Evolutionary conservation across 2,888 invertebrate genomes (phyloP).

Genomic region (Tortricodes alternella): DNA sequence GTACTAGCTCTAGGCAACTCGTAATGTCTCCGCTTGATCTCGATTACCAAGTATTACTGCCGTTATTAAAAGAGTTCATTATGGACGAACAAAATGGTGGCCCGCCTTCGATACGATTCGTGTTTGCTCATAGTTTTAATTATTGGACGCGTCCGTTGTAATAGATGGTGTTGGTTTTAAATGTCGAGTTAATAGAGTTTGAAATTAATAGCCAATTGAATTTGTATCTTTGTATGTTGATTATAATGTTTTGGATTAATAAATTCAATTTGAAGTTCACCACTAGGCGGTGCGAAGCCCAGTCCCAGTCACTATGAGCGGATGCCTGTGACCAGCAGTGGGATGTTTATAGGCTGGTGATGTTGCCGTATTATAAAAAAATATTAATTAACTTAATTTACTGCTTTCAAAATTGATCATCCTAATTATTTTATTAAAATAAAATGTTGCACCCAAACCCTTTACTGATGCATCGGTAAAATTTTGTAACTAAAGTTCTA

Average conservation of each 20-base stretch:
- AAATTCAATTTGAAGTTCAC: neutral
- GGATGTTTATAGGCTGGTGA: too few species aligned
- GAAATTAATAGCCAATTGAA: constrained; percentile 36
- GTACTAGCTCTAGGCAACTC: constrained; percentile 40
- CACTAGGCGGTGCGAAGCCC: neutral
- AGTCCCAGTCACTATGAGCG: too few species aligned
- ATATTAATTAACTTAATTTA: too few species aligned
- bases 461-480: neutral
- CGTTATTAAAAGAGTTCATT: constrained; percentile 46
- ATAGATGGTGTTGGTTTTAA: constrained; percentile 33
- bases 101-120: constrained; percentile 38
- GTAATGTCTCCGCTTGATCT: constrained; percentile 60
- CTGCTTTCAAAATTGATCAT: too few species aligned
- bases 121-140: constrained; percentile 46
- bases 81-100: constrained; percentile 38
- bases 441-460: too few species aligned
- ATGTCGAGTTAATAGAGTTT: constrained; percentile 32
- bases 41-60: constrained; percentile 42
- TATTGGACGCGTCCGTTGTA: constrained; percentile 32
- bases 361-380: too few species aligned
- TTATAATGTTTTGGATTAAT: neutral
- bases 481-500: neutral
- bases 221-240: constrained; percentile 28
- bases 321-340: too few species aligned
- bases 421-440: too few species aligned